A percentile compares a stretch with the other conserved stretches of the same genome.
Conservation (phyloP, 2,888 invertebrate genomes). For the Nipponacmea schrenckii region DNA sequence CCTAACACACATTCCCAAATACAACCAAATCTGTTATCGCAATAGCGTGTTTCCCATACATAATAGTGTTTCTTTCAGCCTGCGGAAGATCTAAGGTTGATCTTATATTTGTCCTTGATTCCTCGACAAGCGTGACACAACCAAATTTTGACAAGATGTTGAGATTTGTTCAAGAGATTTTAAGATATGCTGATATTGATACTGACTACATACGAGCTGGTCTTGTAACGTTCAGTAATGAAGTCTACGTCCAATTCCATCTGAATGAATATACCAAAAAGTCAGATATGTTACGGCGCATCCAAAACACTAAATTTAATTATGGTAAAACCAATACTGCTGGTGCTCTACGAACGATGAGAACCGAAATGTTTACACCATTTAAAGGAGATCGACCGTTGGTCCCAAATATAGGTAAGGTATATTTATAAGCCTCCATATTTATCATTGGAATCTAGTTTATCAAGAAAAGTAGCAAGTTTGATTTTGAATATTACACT, state of each 20-base stretch:
- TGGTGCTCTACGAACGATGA: slow-evolving; percentile 44
- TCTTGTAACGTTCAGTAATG: slow-evolving; percentile 44
- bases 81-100: slow-evolving; percentile 42
- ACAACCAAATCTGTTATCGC: too few species aligned
- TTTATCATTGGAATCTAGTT: slow-evolving; percentile 21
- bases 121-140: slow-evolving; percentile 55
- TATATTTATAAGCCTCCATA: slow-evolving; percentile 28
- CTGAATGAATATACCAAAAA: slow-evolving; percentile 40
- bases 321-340: slow-evolving; percentile 59
- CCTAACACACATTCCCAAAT: too few species aligned
- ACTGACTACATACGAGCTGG: slow-evolving; percentile 52
- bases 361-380: slow-evolving; percentile 48
- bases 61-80: slow-evolving; percentile 21
- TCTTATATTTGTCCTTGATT: slow-evolving; percentile 54
- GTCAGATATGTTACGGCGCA: slow-evolving; percentile 38
- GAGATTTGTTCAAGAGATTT: slow-evolving; percentile 47
- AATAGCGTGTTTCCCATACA: too few species aligned
- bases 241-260: slow-evolving; percentile 42
- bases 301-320: slow-evolving; percentile 48
- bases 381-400: slow-evolving; percentile 50
- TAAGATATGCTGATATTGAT: slow-evolving; percentile 50
- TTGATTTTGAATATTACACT: too few species aligned
- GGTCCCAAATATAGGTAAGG: slow-evolving; percentile 46
- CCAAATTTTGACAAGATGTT: slow-evolving; percentile 44
- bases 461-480: slow-evolving; percentile 18